Evolutionary conservation across 2,113 vertebrate genomes (phyloP).

Genomic region (Telmatochromis brichardi): DNA sequence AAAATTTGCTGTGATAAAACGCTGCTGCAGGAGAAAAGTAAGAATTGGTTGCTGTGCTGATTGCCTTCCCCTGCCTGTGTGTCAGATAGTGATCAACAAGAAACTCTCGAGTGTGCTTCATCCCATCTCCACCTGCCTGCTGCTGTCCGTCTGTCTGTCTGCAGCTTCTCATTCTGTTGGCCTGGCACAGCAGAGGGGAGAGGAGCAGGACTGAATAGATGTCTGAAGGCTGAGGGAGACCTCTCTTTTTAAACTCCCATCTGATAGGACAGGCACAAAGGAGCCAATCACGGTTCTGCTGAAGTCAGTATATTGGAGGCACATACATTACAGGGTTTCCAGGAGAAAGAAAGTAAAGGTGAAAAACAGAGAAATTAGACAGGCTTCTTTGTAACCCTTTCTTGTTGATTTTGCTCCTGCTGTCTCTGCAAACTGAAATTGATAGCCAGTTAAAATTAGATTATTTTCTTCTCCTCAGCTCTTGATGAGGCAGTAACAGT

Average conservation of each 20-base stretch:
- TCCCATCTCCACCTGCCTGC: constrained; percentile 29
- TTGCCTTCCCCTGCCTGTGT: constrained; percentile 35
- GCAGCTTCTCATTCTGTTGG: constrained; percentile 26
- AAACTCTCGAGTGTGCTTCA: constrained; percentile 29
- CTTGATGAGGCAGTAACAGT: background rate
- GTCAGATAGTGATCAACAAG: constrained; percentile 55
- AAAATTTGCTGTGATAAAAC: constrained; percentile 53
- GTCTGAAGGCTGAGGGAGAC: constrained; percentile 30
- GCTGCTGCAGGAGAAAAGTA: constrained; percentile 33
- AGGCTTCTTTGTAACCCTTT: background rate
- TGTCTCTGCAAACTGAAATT: background rate
- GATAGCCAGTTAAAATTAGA: background rate
- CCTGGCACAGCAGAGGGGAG: constrained; percentile 1
- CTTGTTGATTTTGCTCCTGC: background rate
- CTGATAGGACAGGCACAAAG: constrained; percentile 58
- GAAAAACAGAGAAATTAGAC: constrained; percentile 10
- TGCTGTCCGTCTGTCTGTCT: constrained; percentile 20
- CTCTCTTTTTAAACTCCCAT: constrained; percentile 46
- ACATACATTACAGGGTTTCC: constrained; percentile 36
- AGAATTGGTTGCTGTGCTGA: constrained; percentile 40
- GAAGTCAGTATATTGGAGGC: constrained; percentile 44
- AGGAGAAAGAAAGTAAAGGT: background rate
- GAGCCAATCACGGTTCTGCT: constrained; percentile 50
- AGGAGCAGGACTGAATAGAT: constrained; percentile 3
- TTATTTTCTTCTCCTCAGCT: background rate